Percentiles rank a stretch among this genome's conserved stretches.
These are phyloP conservation scores for Rosalia funebris DNA, from an alignment of 2,888 invertebrate species.

Conservation along the genomic window DNA sequence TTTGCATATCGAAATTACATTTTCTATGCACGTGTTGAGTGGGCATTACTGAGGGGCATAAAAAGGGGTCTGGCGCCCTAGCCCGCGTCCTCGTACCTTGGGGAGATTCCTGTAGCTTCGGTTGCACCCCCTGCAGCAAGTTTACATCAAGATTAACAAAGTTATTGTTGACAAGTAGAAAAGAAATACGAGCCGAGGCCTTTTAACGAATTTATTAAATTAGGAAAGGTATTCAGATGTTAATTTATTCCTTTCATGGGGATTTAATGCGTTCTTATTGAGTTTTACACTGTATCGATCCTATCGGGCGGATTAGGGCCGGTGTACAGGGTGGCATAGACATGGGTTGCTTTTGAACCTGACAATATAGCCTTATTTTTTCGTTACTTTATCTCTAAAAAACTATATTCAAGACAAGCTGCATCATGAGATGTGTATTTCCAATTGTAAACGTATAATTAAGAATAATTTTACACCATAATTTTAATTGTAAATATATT, in stretches of 20 bases:
- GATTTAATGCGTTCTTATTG: slow-evolving; percentile 31
- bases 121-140: slow-evolving; percentile 42
- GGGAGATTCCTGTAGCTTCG: slow-evolving; percentile 37
- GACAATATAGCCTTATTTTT: too few species aligned
- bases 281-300: slow-evolving; percentile 24
- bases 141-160: slow-evolving; percentile 50
- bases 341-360: too few species aligned
- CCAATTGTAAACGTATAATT: too few species aligned
- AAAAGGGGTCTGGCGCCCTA: slow-evolving; percentile 30
- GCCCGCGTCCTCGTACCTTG: slow-evolving; percentile 36
- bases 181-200: slow-evolving; percentile 49
- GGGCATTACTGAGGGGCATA: slow-evolving; percentile 32
- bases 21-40: slow-evolving; percentile 38
- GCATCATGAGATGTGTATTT: too few species aligned
- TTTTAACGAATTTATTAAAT: slow-evolving; percentile 51
- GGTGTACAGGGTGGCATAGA: slow-evolving; percentile 1
- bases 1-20: slow-evolving; percentile 23
- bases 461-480: too few species aligned
- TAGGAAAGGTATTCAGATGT: slow-evolving; percentile 49
- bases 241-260: slow-evolving; percentile 42
- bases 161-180: slow-evolving; percentile 47
- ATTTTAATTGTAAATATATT: too few species aligned
- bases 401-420: too few species aligned
- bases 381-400: too few species aligned
- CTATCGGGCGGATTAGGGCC: not conserved